Evolutionary conservation across 2,888 invertebrate genomes (phyloP).

Genomic region (Alloscopus bannaensis): DNA sequence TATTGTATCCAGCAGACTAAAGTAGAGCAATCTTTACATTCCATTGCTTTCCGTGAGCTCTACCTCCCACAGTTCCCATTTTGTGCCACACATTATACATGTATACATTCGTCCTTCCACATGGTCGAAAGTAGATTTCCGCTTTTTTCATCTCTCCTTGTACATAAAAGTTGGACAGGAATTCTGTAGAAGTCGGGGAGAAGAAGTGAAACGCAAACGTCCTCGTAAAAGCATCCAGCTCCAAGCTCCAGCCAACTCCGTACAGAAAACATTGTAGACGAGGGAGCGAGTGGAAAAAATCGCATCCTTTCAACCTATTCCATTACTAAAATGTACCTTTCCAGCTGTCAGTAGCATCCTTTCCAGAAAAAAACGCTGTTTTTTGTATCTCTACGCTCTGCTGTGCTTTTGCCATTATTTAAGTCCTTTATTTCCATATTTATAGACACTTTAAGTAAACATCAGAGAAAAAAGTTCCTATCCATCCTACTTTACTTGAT

Average conservation of each 20-base stretch:
- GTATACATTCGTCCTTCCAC: too few species aligned
- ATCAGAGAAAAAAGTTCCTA: slow-evolving; percentile 10
- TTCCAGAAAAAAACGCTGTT: too few species aligned
- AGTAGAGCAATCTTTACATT: slow-evolving; percentile 49
- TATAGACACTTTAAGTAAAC: neutral
- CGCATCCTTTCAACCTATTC: too few species aligned
- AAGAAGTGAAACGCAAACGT: too few species aligned
- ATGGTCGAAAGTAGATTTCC: too few species aligned
- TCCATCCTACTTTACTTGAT: neutral
- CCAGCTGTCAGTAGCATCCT: slow-evolving; percentile 31
- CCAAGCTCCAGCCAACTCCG: neutral
- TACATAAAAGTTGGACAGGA: too few species aligned
- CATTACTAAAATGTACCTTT: slow-evolving; percentile 31
- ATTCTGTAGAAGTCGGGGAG: too few species aligned
- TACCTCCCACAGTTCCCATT: too few species aligned
- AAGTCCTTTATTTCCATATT: slow-evolving; percentile 10
- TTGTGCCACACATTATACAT: too few species aligned
- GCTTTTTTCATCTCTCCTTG: too few species aligned
- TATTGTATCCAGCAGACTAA: neutral
- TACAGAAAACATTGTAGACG: slow-evolving; percentile 1
- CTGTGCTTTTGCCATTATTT: slow-evolving; percentile 15
- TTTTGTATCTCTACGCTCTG: neutral
- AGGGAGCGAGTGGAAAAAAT: too few species aligned
- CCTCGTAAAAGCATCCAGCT: neutral
- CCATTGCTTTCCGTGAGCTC: slow-evolving; percentile 40